Percentiles rank a stretch among this genome's conserved stretches.
Evolutionary conservation across 2,888 invertebrate genomes (phyloP).

Genomic region (Idaea dimidiata): DNA sequence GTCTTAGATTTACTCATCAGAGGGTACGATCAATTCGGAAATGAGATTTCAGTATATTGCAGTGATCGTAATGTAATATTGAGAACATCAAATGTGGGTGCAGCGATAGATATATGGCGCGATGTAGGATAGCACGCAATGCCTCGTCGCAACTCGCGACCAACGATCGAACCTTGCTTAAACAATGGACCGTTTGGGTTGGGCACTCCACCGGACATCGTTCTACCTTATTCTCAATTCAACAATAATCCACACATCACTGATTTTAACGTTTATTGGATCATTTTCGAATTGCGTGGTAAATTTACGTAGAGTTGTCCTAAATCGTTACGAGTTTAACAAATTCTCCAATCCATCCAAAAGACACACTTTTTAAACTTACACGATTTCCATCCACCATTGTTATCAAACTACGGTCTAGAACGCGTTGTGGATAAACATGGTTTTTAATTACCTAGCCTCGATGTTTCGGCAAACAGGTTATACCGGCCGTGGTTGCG

Average conservation of each 20-base stretch:
- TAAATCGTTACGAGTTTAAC: background rate
- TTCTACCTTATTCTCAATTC: slow-evolving; percentile 30
- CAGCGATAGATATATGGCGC: slow-evolving; percentile 44
- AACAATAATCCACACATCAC: slow-evolving; percentile 16
- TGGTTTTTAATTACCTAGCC: too few species aligned
- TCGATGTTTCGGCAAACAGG: too few species aligned
- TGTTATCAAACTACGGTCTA: too few species aligned
- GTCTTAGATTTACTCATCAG: background rate
- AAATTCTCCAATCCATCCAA: too few species aligned
- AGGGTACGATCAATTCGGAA: background rate
- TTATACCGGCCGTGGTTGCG: too few species aligned
- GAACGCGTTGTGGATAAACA: too few species aligned
- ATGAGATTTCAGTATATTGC: background rate
- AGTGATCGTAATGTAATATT: background rate
- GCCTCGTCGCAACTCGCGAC: slow-evolving; percentile 32
- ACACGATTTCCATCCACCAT: too few species aligned
- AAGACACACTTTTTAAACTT: too few species aligned
- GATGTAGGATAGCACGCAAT: slow-evolving; percentile 40
- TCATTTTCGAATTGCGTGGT: slow-evolving; percentile 12
- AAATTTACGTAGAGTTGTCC: background rate
- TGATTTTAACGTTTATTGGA: slow-evolving; percentile 10
- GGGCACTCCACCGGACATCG: slow-evolving; percentile 32
- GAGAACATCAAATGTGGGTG: slow-evolving; percentile 40
- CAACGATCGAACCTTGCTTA: slow-evolving; percentile 43
- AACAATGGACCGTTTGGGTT: slow-evolving; percentile 43